Conservation (phyloP, 2,797 vertebrate species). For the Macroramphosus scolopax region DNA sequence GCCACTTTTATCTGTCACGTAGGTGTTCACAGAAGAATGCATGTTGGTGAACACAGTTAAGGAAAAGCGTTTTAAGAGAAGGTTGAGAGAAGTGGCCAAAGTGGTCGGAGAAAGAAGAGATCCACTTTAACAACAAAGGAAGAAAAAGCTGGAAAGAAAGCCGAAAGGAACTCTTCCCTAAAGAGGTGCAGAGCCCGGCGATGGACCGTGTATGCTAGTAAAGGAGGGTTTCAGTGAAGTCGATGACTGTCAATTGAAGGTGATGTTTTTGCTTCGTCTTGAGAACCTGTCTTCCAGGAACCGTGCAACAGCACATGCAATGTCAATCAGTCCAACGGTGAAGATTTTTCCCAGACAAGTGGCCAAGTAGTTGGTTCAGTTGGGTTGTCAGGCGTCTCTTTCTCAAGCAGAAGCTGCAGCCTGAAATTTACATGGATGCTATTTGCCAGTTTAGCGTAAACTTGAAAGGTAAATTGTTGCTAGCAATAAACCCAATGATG, state of each 20-base stretch:
- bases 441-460: constrained; percentile 28
- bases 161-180: background rate
- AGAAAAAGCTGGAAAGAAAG: background rate
- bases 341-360: constrained; percentile 40
- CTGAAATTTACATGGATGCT: constrained; percentile 37
- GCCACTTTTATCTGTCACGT: constrained; percentile 5
- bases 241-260: constrained; percentile 36
- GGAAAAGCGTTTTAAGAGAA: constrained; percentile 35
- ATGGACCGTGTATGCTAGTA: constrained; percentile 7
- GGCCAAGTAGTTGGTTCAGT: constrained; percentile 38
- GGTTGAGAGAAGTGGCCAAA: constrained; percentile 12
- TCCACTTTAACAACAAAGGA: no score
- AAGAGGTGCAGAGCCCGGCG: constrained; percentile 2
- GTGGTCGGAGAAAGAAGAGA: constrained; percentile 14
- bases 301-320: constrained; percentile 32
- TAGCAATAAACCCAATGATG: constrained; percentile 45
- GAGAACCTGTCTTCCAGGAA: constrained; percentile 66
- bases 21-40: constrained; percentile 10
- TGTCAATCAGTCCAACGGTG: constrained; percentile 44
- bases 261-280: constrained; percentile 28
- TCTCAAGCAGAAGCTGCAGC: constrained; percentile 36
- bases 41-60: constrained; percentile 15
- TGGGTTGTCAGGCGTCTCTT: constrained; percentile 27
- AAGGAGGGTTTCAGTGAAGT: constrained; percentile 49
- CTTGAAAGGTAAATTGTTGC: constrained; percentile 27